phyloP scores from a whole-genome alignment of 2,113 vertebrate species.

The Zosterops pallidus region DNA sequence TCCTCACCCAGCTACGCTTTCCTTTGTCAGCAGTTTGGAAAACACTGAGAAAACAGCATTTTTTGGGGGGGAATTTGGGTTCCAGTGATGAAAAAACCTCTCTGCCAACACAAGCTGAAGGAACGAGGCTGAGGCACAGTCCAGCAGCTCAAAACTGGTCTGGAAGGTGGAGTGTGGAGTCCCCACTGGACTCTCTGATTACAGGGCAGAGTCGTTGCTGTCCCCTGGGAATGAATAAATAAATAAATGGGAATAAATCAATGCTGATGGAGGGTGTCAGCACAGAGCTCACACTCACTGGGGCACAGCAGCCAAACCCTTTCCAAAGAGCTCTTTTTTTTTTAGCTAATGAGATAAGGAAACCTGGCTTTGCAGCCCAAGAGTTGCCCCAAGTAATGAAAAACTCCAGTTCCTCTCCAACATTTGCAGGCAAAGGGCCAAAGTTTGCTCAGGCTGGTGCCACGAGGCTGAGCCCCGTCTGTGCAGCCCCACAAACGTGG shows the following conservation, averaged over 20 bases:
- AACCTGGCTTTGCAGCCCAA: background rate
- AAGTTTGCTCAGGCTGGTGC: background rate
- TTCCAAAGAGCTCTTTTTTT: background rate
- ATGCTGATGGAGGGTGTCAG: background rate
- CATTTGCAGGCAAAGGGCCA: background rate
- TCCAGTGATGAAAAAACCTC: rapidly evolving
- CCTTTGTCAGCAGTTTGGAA: background rate
- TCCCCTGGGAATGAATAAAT: background rate
- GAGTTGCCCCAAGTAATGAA: background rate
- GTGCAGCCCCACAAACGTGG: background rate
- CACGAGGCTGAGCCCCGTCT: background rate
- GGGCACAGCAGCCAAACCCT: background rate
- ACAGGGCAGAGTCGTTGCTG: background rate
- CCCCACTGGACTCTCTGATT: background rate
- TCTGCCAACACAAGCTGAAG: rapidly evolving
- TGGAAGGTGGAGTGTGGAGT: background rate
- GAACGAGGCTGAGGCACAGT: background rate
- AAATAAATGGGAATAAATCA: background rate
- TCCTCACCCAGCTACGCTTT: rapidly evolving
- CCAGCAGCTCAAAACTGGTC: background rate
- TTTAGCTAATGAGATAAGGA: background rate
- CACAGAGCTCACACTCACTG: background rate
- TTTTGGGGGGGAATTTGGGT: background rate
- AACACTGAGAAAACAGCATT: rapidly evolving
- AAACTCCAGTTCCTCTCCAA: background rate